Evolutionary conservation across 1,140 invertebrate genomes (phyloP), one percentile per base, ranked within the genome.

Genomic region (Macrotrachela quadricornifera): DNA sequence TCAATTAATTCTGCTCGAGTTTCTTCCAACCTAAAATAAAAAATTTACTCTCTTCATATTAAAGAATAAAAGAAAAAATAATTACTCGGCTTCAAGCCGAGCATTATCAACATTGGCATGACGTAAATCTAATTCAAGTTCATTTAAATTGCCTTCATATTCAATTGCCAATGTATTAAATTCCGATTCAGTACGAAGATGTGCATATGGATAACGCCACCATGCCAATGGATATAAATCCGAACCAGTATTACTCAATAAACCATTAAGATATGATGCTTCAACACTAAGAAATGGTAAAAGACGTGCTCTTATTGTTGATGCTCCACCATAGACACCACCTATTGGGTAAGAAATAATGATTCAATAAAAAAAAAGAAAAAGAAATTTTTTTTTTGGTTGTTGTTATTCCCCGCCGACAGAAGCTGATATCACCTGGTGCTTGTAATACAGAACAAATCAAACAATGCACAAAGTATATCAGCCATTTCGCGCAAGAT

Each of bases 251-350:
- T 41, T 13, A n/a, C n/a, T 41, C 11, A 41, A 41, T 41, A 41
- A 41, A 41, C 11, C 39, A 41, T n/a, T n/a, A 11, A 41, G n/a
- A 41, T n/a, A 41, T 2, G n/a, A 41, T n/a, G n/a, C n/a, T 69
- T 54, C 21, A 56, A 55, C 40, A 14, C 37, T 16, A 14, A 42
- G 11, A 16, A 49, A 49, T 49, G 66, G 66, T 45, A 68, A 55
- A 10, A 68, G 61, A 8, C 66, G 60, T 18, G 60, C 63, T 57
- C 66, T 66, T 56, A 68, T 66, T 47, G 63, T 61, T 51, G 57
- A 61, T n/a, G 64, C 61, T n/a, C 65, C 66, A 43, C 65, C 65
- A 59, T 65, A 68, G 55, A 64, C 50, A 17, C 65, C 64, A 54
- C 65, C 66, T 68, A 54, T 11, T 50, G 6, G 6, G 30, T n/a